A percentile compares a stretch with the other conserved stretches of the same genome.
phyloP scores from a whole-genome alignment of 2,113 vertebrate species.

The Ochotona curzoniae region DNA sequence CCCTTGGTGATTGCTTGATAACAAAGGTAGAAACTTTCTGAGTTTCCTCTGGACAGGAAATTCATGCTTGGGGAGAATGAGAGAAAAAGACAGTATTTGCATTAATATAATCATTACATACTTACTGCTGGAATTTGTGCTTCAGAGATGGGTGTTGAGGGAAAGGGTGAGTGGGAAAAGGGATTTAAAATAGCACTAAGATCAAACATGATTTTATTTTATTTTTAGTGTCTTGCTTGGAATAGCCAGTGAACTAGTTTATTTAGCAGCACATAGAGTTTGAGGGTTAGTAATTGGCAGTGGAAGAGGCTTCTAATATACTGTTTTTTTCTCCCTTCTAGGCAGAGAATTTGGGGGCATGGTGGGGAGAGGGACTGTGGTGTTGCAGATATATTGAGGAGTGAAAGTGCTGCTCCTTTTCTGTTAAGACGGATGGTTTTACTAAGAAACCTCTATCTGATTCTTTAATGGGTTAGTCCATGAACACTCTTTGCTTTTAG shows the following conservation, averaged over 20 bases:
- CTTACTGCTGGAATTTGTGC: neutral
- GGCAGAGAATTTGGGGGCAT: neutral
- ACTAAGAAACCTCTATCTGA: slow-evolving; percentile 4
- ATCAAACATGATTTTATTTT: neutral
- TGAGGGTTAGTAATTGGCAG: neutral
- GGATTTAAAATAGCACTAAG: neutral
- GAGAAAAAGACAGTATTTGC: neutral
- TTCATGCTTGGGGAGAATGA: neutral
- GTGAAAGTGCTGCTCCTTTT: slow-evolving; percentile 4
- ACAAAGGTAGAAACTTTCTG: slow-evolving; percentile 28
- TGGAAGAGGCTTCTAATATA: neutral
- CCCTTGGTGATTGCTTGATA: slow-evolving; percentile 41
- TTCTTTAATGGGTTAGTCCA: neutral
- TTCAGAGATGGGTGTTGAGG: neutral
- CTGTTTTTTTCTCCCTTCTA: neutral
- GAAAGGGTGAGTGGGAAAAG: neutral
- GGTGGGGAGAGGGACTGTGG: no score
- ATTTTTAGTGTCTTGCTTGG: slow-evolving; percentile 34
- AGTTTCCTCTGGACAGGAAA: neutral
- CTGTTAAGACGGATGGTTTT: neutral
- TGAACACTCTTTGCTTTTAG: slow-evolving; percentile 14
- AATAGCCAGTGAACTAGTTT: slow-evolving; percentile 40
- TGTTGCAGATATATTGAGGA: neutral
- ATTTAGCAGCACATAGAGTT: neutral
- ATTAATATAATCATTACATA: neutral